Base-by-base conservation (phyloP, 2,113 vertebrate species). In the Engraulis encrasicolus region DNA sequence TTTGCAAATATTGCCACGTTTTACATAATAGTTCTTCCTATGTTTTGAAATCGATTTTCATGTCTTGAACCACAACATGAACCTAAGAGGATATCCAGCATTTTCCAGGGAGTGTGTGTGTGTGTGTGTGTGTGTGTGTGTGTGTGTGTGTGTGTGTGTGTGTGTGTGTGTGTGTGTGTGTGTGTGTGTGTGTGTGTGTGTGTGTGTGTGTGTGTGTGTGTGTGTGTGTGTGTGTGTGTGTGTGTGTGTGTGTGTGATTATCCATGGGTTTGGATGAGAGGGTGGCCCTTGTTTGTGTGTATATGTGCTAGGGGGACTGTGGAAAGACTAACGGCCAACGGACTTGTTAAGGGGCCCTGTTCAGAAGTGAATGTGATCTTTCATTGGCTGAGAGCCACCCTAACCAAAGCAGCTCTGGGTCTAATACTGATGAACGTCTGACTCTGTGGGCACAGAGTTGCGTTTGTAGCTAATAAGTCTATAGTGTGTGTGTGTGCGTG, bases 11-110 rank as follows among this genome's bases (percentile, higher is more conserved):
- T 27, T 66, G 58, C n/a, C 1, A 66, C 23, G 31, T 66, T 66
- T 66, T 58, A 58, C 19, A 58, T 9, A 31, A 7, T 15, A 12
- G 23, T 12, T 66, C 14, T 66, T 23, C 23, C 58, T 23, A 66
- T 66, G n/a, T 66, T 66, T 66, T 66, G 58, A n/a, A 66, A 66
- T 66, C 58, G 23, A 66, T 66, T 66, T 66, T 66, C 23, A 66
- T 66, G 23, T 12, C 1, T 27, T 23, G 14, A 11, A 66, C 58
- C 31, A 7, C 23, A 14, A 66, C 2, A n/a, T 11, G 23, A 11
- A 11, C 58, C 58, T 58, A 58, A 58, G 54, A 66, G 58, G 58
- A 66, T 66, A 66, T 66, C 58, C 58, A 11, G 58, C 9, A 31
- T 66, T 66, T 66, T 27, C 58, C 58, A 66, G 23, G 58, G 58